Percentiles rank a stretch among this genome's conserved stretches.
Conservation (phyloP, 2,888 invertebrate genomes). For the Lepidocyrtoides sp. region DNA sequence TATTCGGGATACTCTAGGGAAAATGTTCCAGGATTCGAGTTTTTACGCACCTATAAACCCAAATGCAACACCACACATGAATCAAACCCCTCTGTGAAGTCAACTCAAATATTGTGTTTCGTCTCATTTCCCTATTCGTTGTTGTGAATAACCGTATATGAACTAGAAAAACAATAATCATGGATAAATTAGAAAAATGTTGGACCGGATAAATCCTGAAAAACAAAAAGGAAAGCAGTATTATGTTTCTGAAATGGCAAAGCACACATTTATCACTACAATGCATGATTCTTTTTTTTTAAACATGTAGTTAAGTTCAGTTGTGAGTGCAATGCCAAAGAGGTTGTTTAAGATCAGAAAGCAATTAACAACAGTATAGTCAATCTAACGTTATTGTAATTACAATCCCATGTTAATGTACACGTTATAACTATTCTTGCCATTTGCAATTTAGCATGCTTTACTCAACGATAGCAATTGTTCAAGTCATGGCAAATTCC, state of each 20-base stretch:
- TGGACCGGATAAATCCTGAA: too few species aligned
- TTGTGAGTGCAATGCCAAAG: too few species aligned
- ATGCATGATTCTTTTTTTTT: too few species aligned
- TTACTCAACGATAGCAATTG: neutral
- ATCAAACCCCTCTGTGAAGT: slow-evolving; percentile 30
- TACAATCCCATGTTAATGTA: neutral
- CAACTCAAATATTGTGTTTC: neutral
- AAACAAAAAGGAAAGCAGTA: too few species aligned
- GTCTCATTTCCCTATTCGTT: neutral
- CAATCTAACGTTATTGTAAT: neutral
- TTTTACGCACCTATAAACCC: slow-evolving; percentile 96
- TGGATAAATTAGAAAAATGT: too few species aligned
- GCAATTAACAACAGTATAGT: neutral
- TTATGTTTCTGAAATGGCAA: too few species aligned
- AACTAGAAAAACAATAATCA: neutral
- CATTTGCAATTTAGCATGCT: neutral
- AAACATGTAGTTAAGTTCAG: too few species aligned
- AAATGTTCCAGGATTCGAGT: slow-evolving; percentile 94
- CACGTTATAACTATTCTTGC: neutral
- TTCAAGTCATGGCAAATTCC: slow-evolving; percentile 57
- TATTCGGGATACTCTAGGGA: slow-evolving; percentile 88
- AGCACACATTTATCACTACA: too few species aligned
- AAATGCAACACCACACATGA: slow-evolving; percentile 88
- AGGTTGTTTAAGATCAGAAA: neutral
- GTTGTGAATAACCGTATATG: neutral